phyloP scores from a whole-genome alignment of 2,113 vertebrate genomes.

The Eubucco bourcierii region DNA sequence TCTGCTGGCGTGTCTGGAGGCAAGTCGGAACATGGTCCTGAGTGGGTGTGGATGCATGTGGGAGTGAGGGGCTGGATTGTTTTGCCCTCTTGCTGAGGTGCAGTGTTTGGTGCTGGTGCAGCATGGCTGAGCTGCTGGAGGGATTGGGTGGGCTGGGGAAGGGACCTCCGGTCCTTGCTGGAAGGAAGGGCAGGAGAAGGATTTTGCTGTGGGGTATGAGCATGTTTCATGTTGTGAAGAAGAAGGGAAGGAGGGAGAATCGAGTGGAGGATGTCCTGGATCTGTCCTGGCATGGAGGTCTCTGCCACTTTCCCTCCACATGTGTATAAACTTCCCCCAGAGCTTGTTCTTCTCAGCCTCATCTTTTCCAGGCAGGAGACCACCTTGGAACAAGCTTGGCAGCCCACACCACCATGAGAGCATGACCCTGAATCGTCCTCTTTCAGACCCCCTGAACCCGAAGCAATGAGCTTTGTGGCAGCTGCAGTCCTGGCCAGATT shows the following conservation, averaged over 20 bases:
- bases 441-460: constrained; percentile 92
- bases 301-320: not conserved
- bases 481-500: constrained; percentile 77
- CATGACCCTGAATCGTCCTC: constrained; percentile 71
- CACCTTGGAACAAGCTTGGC: constrained; percentile 47
- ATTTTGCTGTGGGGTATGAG: not conserved
- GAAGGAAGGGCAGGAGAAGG: not conserved
- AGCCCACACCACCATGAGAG: constrained; percentile 81
- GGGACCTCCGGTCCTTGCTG: not conserved
- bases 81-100: not conserved
- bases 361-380: constrained; percentile 17
- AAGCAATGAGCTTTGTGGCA: constrained; percentile 90
- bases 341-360: not conserved
- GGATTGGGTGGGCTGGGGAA: not conserved
- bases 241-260: not conserved
- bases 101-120: not conserved
- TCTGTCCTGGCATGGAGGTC: not conserved
- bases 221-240: not conserved
- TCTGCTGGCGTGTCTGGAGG: not conserved
- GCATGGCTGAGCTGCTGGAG: not conserved
- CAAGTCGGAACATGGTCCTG: not conserved
- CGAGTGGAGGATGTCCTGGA: not conserved
- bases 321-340: not conserved
- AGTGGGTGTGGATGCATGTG: not conserved
- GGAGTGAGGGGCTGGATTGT: not conserved